Conservation (phyloP, 2,888 invertebrate genomes). For the Atethmia centrago region DNA sequence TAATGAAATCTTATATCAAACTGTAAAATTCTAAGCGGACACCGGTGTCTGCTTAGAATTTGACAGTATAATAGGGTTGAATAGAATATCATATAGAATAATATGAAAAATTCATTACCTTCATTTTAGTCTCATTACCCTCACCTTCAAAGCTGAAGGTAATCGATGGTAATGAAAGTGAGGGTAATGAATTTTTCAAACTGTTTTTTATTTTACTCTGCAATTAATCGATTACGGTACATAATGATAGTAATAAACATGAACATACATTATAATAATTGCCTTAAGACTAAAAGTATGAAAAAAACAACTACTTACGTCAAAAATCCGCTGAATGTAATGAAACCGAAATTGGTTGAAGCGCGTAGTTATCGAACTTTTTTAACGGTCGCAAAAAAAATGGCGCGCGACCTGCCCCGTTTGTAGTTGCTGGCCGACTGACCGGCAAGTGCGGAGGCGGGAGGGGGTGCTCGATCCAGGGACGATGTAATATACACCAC, state of each 20-base stretch:
- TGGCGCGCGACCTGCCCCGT: constrained; percentile 13
- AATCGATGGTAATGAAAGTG: constrained; percentile 39
- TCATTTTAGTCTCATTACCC: too few relatives aligned
- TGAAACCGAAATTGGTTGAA: constrained; percentile 37
- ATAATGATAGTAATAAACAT: constrained; percentile 30
- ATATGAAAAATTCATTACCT: too few relatives aligned
- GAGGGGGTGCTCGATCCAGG: constrained; percentile 32
- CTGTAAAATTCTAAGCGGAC: too few relatives aligned
- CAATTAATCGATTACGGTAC: constrained; percentile 30
- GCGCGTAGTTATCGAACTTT: constrained; percentile 24
- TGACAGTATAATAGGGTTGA: too few relatives aligned
- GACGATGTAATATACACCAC: constrained; percentile 26
- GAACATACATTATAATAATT: constrained; percentile 31
- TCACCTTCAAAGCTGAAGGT: constrained; percentile 35
- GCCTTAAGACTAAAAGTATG: constrained; percentile 33
- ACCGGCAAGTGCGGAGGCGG: constrained; percentile 23
- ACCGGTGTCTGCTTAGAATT: too few relatives aligned
- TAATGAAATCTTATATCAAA: too few relatives aligned
- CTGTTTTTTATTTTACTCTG: constrained; percentile 35
- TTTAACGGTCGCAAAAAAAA: constrained; percentile 5
- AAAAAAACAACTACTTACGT: constrained; percentile 37
- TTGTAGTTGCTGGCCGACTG: not conserved
- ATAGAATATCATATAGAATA: too few relatives aligned
- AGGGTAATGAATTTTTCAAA: constrained; percentile 25
- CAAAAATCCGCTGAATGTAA: constrained; percentile 40